Evolutionary conservation across 1,140 invertebrate species (phyloP), one percentile per base, ranked within the genome.

Genomic region (Aricia agestis): DNA sequence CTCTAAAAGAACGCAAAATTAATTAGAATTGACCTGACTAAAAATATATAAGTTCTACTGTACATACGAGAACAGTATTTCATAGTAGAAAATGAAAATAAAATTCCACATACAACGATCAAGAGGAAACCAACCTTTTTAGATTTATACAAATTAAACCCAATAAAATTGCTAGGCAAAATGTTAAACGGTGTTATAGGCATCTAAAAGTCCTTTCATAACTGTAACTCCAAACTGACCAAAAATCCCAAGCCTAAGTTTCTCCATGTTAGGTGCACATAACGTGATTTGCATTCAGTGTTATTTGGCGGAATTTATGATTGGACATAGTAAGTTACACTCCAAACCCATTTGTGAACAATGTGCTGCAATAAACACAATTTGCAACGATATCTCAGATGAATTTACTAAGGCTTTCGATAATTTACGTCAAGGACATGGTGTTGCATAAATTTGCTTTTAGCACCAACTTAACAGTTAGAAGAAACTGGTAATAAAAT

Each of bases 341-440:
- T 15, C 45, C 13, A 52, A 52, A 19, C 17, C 18, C n/a, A 59
- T 59, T 59, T 19, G 59, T 19, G 18, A 63, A 63, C 19, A 19
- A 19, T 63, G 18, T 63, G 59, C 59, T 25, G 59, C 59, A 63
- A 63, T 63, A 63, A 63, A 63, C 59, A 63, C 18, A 63, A 63
- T 19, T 63, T 63, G 59, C 17, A 19, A 25, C 59, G 59, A 63
- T 63, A 63, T 52, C 17, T 59, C 17, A 4, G 58, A 59, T 5
- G 18, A 63, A 63, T 19, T 18, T 6, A 13, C 18, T 19, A 18
- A 25, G 5, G 59, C 17, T 19, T 63, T 11, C 19, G 59, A 19
- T 52, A 52, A 5, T 42, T 9, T 63, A 63, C 19, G 18, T 25
- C 59, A 63, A 63, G 59, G 59, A 63, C 45, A 52, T 52, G 45